Evolutionary conservation across 1,140 invertebrate genomes (phyloP).

Genomic region (Aphelinus certus): DNA sequence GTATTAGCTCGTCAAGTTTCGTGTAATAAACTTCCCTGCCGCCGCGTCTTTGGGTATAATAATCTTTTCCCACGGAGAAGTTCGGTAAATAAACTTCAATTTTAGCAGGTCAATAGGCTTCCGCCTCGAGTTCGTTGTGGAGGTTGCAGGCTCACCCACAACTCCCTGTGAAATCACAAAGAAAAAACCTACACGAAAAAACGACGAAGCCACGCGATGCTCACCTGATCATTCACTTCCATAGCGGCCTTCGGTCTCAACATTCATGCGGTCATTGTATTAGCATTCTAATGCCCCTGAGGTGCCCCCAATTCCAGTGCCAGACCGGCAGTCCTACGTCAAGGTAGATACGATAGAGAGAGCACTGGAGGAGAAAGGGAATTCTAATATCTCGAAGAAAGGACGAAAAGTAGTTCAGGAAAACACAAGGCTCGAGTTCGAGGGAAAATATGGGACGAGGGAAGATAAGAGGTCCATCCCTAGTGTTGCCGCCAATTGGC

Average conservation of each 20-base stretch:
- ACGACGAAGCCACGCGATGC: too few relatives aligned
- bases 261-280: background rate
- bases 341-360: background rate
- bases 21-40: slow-evolving; percentile 28
- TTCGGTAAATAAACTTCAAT: slow-evolving; percentile 31
- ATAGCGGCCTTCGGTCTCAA: too few relatives aligned
- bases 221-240: too few relatives aligned
- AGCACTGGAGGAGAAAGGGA: background rate
- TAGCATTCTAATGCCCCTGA: background rate
- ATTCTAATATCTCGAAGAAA: slow-evolving; percentile 23
- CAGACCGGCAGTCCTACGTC: background rate
- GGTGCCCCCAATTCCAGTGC: background rate
- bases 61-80: slow-evolving; percentile 14
- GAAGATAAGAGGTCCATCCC: slow-evolving; percentile 1
- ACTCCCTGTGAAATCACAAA: too few relatives aligned
- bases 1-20: slow-evolving; percentile 30
- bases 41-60: background rate
- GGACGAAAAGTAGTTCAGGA: slow-evolving; percentile 23
- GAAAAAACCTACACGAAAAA: too few relatives aligned
- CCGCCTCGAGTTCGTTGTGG: too few relatives aligned
- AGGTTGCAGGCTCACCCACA: too few relatives aligned
- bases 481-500: slow-evolving; percentile 12
- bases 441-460: background rate
- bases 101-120: slow-evolving; percentile 16
- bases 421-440: slow-evolving; percentile 6